Conservation (phyloP, 2,888 invertebrate genomes). For the Proisotoma minuta region DNA sequence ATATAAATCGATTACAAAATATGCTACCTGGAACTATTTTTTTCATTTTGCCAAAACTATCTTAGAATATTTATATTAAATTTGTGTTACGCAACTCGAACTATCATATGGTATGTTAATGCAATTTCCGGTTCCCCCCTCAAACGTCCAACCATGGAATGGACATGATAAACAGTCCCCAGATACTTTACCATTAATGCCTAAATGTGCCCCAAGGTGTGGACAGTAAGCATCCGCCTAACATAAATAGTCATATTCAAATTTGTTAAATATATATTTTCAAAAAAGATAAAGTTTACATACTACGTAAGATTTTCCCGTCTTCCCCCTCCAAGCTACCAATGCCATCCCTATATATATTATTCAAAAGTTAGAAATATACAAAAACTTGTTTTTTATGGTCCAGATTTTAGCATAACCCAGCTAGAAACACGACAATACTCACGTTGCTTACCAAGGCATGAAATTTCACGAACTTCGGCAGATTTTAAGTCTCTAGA, state of each 20-base stretch:
- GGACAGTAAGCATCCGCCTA: slow-evolving; percentile 84
- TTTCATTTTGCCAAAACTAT: not conserved
- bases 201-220: slow-evolving; percentile 82
- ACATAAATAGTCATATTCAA: too few species aligned
- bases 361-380: too few species aligned
- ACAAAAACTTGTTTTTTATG: too few species aligned
- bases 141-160: slow-evolving; percentile 82
- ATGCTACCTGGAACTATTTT: too few species aligned
- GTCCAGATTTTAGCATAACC: too few species aligned
- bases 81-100: slow-evolving; percentile 48
- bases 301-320: slow-evolving; percentile 63
- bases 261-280: too few species aligned
- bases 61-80: too few species aligned
- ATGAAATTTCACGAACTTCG: slow-evolving; percentile 60
- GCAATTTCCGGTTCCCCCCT: slow-evolving; percentile 68
- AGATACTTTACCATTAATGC: slow-evolving; percentile 64
- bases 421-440: too few species aligned
- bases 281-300: too few species aligned
- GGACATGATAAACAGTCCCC: slow-evolving; percentile 81
- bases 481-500: slow-evolving; percentile 59
- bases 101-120: slow-evolving; percentile 71
- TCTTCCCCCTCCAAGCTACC: slow-evolving; percentile 63
- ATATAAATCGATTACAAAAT: too few species aligned
- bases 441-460: slow-evolving; percentile 65
- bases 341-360: slow-evolving; percentile 64